Base-by-base conservation (phyloP, 1,140 invertebrate genomes). In the Cyclargus thomasi region DNA sequence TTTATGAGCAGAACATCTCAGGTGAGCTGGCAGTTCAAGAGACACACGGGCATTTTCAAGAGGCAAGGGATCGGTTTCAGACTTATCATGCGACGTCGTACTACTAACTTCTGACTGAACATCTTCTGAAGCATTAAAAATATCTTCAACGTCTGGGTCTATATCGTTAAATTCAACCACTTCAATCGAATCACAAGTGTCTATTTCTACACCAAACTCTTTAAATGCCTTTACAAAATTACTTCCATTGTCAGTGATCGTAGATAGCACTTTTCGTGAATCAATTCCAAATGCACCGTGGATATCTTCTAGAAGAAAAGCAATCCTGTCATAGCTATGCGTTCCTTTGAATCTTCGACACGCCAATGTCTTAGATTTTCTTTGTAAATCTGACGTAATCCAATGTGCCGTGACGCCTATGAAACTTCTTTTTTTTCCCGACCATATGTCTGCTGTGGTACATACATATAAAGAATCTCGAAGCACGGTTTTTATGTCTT, bases 171-270 rank as follows among this genome's bases (percentile, higher is more conserved):
- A 53, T 53, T 53, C 47, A 53, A 53, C 47, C 11, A 53, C 8
- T 4, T 53, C 47, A 53, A 53, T 53, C 47, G 47, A 53, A 53
- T 53, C 47, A 53, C 8, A 53, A 53, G 2, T 2, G 3, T 53
- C 22, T 7, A 62, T 62, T 21, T 62, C 65, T 53, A 72, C 63
- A 18, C 73, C 70, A 64, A 71, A 74, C 21, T 70, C 67, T 70
- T 74, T 74, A 67, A 71, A 74, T 4, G 70, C 70, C 36, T 74
- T 69, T 10, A 70, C 62, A 53, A 74, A 71, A 68, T 71, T 74
- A 23, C 18, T 62, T 14, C 66, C 66, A 64, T 64, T 71, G 55
- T 74, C 68, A 36, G 73, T 71, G 20, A 70, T 59, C 17, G 65
- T 65, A 17, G 69, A 53, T 36, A 69, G 20, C 17, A 74, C 63